phyloP scores from a whole-genome alignment of 1,140 invertebrate species.

The Plutomurus gul region DNA sequence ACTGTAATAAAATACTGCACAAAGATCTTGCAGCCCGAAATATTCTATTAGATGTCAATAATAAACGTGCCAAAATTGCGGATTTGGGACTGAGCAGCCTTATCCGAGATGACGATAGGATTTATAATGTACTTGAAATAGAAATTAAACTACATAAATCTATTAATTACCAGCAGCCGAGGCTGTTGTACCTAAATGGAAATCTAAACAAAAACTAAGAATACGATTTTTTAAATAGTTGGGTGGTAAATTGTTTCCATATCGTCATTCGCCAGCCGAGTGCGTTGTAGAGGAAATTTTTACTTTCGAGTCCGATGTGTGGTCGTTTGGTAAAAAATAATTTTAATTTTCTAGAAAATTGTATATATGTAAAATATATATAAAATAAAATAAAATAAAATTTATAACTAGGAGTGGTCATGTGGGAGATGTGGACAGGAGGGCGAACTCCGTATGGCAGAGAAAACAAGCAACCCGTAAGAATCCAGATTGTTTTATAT shows the following conservation, averaged over 20 bases:
- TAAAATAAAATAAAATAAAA: too few relatives aligned
- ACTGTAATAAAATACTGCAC: slow-evolving; percentile 32
- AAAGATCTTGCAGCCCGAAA: slow-evolving; percentile 47
- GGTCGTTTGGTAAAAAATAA: too few relatives aligned
- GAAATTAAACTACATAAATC: too few relatives aligned
- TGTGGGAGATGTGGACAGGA: slow-evolving; percentile 39
- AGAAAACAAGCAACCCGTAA: slow-evolving; percentile 40
- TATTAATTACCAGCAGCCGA: too few relatives aligned
- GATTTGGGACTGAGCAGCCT: slow-evolving; percentile 44
- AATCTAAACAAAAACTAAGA: too few relatives aligned
- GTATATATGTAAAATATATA: too few relatives aligned
- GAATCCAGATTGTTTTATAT: not conserved
- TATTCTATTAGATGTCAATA: slow-evolving; percentile 32
- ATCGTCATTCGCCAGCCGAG: slow-evolving; percentile 41
- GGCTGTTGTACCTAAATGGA: too few relatives aligned
- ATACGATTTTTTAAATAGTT: slow-evolving; percentile 21
- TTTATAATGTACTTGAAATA: slow-evolving; percentile 32
- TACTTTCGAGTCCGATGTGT: slow-evolving; percentile 41
- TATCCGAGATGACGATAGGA: slow-evolving; percentile 6
- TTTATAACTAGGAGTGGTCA: too few relatives aligned
- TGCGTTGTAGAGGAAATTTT: slow-evolving; percentile 42
- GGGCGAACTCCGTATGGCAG: slow-evolving; percentile 38
- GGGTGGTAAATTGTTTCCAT: slow-evolving; percentile 43
- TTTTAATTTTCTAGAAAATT: too few relatives aligned
- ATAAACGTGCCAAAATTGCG: slow-evolving; percentile 43